Evolutionary conservation across 2,888 invertebrate genomes (phyloP).

Genomic region (Acleris cristana): DNA sequence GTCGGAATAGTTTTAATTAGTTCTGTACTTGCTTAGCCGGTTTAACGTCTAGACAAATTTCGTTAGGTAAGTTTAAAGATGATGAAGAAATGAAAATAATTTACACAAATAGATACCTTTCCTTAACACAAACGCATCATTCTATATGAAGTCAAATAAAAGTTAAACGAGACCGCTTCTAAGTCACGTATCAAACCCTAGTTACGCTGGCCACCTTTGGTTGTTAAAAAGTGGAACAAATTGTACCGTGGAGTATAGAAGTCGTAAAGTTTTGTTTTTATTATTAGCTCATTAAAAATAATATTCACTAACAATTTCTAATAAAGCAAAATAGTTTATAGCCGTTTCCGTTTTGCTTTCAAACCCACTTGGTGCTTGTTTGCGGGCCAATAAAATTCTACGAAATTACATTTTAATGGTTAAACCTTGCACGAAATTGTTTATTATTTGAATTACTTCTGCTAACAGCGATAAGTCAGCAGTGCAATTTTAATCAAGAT

Average conservation of each 20-base stretch:
- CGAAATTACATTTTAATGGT: slow-evolving; percentile 21
- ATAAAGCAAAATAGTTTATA: slow-evolving; percentile 57
- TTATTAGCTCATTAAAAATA: slow-evolving; percentile 53
- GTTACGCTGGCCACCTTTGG: slow-evolving; percentile 25
- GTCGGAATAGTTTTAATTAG: slow-evolving; percentile 10
- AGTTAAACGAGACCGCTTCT: slow-evolving; percentile 13
- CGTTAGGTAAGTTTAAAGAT: background rate
- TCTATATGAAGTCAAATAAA: slow-evolving; percentile 27
- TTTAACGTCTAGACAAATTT: slow-evolving; percentile 1
- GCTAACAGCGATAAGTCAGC: slow-evolving; percentile 7
- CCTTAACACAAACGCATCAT: slow-evolving; percentile 8
- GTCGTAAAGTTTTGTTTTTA: slow-evolving; percentile 50
- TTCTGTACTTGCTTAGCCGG: background rate
- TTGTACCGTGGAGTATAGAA: slow-evolving; percentile 42
- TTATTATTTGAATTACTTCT: slow-evolving; percentile 16
- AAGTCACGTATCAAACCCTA: slow-evolving; percentile 35
- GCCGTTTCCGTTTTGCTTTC: slow-evolving; percentile 41
- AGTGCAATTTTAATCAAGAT: slow-evolving; percentile 15
- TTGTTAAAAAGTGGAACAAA: slow-evolving; percentile 49
- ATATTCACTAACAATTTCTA: slow-evolving; percentile 44
- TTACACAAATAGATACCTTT: background rate
- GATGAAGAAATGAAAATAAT: background rate
- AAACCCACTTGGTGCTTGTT: slow-evolving; percentile 26
- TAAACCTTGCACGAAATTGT: slow-evolving; percentile 11
- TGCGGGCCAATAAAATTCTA: slow-evolving; percentile 20